Base-by-base conservation (phyloP, 2,888 invertebrate genomes). In the Corythucha ciliata region DNA sequence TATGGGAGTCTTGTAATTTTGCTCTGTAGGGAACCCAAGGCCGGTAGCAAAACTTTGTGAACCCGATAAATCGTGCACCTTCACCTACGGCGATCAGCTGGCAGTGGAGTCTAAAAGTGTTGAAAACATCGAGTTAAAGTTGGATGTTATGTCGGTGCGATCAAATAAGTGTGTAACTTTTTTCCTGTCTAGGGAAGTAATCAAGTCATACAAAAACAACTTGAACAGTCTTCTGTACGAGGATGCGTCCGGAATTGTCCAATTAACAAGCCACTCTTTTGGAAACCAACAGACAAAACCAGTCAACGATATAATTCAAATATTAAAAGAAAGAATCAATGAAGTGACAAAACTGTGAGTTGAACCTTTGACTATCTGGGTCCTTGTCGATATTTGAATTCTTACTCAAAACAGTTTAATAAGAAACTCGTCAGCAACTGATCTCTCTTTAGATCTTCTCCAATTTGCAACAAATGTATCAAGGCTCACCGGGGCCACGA, bases 11-110 rank as follows among this genome's bases (percentile, higher is more conserved):
- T 10, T 7, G 4, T 24, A 6, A 41, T 18, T 25, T 21, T n/a
- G n/a, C n/a, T 37, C 42, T 49, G n/a, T 25, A 49, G 49, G 49
- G 3, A 21, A 12, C 12, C 22, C 34, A 29, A 29, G 25, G 16
- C 49, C 49, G 12, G 49, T 49, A n/a, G 42, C 42, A 41, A 49
- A 24, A 41, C n/a, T 41, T n/a, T 49, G 49, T 24, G 49, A 49
- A 14, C 22, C 40, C 3, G 41, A 49, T 20, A 49, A 49, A 49
- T 36, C 42, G 36, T 49, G 49, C 21, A 16, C 41, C 7, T 14
- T 41, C 6, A 21, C 18, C 32, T 29, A 18, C 18, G 49, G 21
- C 4, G 27, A 22, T 7, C 32, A 41, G n/a, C 32, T 41, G n/a
- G 29, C 8, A 29, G 29, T n/a, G 29, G n/a, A 8, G 8, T 29